A percentile compares a stretch with the other conserved stretches of the same genome.
These are phyloP conservation scores for Nanorana parkeri DNA, from an alignment of 2,113 vertebrate species.

Conservation along the genomic window DNA sequence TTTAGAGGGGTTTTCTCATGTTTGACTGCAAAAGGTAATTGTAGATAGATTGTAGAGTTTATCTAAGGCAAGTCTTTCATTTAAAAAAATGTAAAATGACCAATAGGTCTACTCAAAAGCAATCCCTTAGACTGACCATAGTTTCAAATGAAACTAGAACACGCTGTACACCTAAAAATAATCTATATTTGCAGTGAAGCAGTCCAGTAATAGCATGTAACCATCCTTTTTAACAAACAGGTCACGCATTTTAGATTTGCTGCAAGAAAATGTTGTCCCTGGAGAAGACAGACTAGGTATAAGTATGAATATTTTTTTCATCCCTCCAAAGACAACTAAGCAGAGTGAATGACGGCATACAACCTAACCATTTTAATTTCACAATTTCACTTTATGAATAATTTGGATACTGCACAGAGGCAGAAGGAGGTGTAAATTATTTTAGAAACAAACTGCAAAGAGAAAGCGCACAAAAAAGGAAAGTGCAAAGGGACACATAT, in stretches of 20 bases:
- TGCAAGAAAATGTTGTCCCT: background rate
- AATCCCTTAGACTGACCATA: background rate
- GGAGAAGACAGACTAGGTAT: background rate
- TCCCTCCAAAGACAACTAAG: constrained; percentile 4
- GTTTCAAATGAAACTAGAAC: background rate
- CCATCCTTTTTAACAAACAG: background rate
- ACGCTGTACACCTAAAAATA: background rate
- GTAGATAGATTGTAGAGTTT: no score
- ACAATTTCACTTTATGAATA: constrained; percentile 12
- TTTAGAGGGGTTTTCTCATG: no score
- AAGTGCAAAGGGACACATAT: background rate
- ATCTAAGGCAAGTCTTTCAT: no score
- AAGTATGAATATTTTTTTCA: constrained; percentile 16
- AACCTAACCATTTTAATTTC: constrained; percentile 19
- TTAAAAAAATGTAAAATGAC: no score
- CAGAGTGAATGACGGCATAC: background rate
- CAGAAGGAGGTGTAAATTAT: constrained; percentile 30
- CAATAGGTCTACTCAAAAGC: background rate
- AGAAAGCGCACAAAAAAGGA: background rate
- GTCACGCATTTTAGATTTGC: constrained; percentile 7
- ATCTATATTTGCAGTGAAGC: background rate
- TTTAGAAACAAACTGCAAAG: background rate
- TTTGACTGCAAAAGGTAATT: no score
- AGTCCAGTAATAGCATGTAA: background rate
- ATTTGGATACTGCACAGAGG: constrained; percentile 11